These are phyloP conservation scores for Leptogaster cylindrica DNA, from an alignment of 2,888 invertebrate species.

Conservation along the genomic window DNA sequence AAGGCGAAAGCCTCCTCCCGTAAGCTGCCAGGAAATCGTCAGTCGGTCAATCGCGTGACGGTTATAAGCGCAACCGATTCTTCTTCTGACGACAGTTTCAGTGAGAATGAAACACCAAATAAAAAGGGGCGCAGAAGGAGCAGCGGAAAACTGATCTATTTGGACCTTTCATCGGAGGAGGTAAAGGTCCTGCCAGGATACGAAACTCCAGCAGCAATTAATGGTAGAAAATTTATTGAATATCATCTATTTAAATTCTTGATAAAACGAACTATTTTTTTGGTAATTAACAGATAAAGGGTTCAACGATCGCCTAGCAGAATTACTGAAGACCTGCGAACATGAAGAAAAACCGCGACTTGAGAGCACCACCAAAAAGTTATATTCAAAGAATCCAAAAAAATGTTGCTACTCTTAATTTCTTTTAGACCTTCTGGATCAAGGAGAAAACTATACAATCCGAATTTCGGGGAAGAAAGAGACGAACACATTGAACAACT, in stretches of 20 bases:
- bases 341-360: constrained; percentile 53
- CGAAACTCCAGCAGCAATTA: constrained; percentile 51
- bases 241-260: too few relatives aligned
- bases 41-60: too few relatives aligned
- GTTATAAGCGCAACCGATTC: too few relatives aligned
- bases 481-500: constrained; percentile 35
- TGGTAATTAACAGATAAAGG: constrained; percentile 49
- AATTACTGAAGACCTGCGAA: constrained; percentile 54
- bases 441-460: constrained; percentile 57
- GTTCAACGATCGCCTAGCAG: constrained; percentile 51
- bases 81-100: constrained; percentile 4
- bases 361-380: constrained; percentile 50
- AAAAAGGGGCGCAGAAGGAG: constrained; percentile 15
- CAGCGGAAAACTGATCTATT: constrained; percentile 53
- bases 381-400: too few relatives aligned
- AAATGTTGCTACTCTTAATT: neutral
- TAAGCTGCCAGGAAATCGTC: too few relatives aligned
- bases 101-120: neutral
- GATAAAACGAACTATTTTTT: too few relatives aligned
- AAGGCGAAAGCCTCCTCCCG: too few relatives aligned
- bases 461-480: constrained; percentile 54
- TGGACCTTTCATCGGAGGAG: constrained; percentile 56
- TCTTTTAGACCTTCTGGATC: constrained; percentile 46
- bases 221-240: constrained; percentile 47
- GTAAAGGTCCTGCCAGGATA: constrained; percentile 52